Conservation (phyloP, 2,113 vertebrate species). For the Protobothrops flavoviridis region DNA sequence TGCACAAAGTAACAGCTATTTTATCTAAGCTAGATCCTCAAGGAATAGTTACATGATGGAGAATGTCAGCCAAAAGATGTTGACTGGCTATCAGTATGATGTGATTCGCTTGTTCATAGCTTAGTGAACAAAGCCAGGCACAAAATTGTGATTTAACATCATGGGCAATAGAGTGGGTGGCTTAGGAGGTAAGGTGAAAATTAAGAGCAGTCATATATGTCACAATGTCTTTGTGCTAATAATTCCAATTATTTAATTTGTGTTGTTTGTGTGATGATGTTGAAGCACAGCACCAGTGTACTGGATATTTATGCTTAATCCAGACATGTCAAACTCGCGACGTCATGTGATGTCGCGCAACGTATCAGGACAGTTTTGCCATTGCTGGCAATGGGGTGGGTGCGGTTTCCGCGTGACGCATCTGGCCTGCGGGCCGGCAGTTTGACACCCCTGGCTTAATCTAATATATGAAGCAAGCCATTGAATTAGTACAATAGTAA, state of each 20-base stretch:
- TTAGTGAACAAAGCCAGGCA: not conserved
- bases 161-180: not conserved
- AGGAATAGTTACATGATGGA: not conserved
- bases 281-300: not conserved
- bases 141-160: not conserved
- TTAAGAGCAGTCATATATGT: not conserved
- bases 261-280: not conserved
- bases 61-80: not conserved
- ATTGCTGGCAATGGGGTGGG: no score
- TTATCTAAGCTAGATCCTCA: not conserved
- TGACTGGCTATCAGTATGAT: not conserved
- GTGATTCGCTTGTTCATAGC: not conserved
- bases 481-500: not conserved
- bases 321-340: no score
- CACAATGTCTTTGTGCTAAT: not conserved
- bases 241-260: not conserved
- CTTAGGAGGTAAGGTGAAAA: not conserved
- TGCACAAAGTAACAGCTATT: slow-evolving; percentile 15
- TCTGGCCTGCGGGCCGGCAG: no score
- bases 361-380: no score
- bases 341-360: no score
- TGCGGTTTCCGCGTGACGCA: no score
- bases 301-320: not conserved
- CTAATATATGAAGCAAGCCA: not conserved
- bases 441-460: not conserved